Base-by-base conservation (phyloP, 2,113 vertebrate genomes). In the Myiozetetes cayanensis region DNA sequence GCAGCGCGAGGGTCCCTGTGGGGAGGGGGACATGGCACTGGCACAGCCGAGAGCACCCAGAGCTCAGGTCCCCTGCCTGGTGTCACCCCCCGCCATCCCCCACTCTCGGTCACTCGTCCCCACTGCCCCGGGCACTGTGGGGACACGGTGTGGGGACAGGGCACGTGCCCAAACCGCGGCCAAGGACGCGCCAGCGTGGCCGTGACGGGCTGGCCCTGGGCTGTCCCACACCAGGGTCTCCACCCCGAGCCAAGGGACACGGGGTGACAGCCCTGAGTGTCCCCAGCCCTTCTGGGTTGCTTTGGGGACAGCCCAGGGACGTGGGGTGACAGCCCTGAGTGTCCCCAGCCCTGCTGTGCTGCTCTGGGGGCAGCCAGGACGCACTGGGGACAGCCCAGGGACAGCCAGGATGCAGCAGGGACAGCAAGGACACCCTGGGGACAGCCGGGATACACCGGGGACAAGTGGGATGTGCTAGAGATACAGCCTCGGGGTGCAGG, bases 401-500 rank as follows among this genome's bases (percentile, higher is more conserved):
- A 62, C 35, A 58, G 59, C 5, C 6, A 3, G 73, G 70, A 81
- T 25, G 31, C 71, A 33, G 7, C 6, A 12, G 71, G 72, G 77
- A 85, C 56, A 75, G 37, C 22, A 50, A 56, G 87, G 87, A 86
- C 87, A 71, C 50, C 43, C 70, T 37, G 76, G 82, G 67, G 67
- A 84, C 89, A 53, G 39, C 43, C 8, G 21, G 82, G 77, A 86
- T 43, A 25, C 65, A 31, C n/a, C 7, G 7, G 84, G 75, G 75
- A 87, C 68, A 23, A 37, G 47, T 6, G 74, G 83, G 83, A 90
- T 92, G 89, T 49, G 63, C 74, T 25, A 37, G 59, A 73, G 81
- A 70, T 67, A 92, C 44, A 76, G 94, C 94, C 92, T 39, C 25
- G 49, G 86, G 89, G 68, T 7, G 53, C 83, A 33, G 90, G 79